Percentiles rank a stretch among this genome's conserved stretches.
Conservation (phyloP, 2,113 vertebrate genomes). For the Halcyon senegalensis region DNA sequence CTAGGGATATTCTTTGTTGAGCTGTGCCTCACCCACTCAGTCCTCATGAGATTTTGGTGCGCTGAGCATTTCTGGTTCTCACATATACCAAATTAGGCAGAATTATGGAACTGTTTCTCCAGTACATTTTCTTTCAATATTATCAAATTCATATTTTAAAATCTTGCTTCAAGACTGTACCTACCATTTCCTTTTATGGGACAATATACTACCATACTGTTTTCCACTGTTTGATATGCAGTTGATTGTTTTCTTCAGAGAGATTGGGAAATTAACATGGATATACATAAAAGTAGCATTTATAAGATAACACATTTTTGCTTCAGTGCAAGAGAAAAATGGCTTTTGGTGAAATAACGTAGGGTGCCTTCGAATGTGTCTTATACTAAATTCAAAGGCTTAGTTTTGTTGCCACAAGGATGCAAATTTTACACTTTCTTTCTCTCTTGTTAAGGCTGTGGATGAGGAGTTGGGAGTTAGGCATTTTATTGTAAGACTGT, state of each 20-base stretch:
- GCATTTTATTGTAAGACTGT: background rate
- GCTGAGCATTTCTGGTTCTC: background rate
- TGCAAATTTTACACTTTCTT: background rate
- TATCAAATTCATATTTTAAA: background rate
- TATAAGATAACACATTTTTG: background rate
- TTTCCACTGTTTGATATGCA: background rate
- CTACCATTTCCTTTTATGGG: background rate
- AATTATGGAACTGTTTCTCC: background rate
- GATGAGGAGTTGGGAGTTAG: background rate
- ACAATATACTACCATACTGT: background rate
- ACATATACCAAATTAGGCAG: background rate
- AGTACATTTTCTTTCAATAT: background rate
- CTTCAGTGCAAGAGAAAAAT: background rate
- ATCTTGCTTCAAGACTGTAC: background rate
- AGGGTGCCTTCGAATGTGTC: background rate
- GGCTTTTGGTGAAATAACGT: background rate
- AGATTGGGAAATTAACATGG: background rate
- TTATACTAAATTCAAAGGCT: background rate
- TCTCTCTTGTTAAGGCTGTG: background rate
- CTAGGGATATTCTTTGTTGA: background rate
- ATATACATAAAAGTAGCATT: background rate
- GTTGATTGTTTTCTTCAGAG: background rate
- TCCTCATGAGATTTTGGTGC: background rate
- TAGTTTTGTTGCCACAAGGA: background rate
- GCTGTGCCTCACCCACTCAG: background rate